Evolutionary conservation across 1,140 invertebrate species (phyloP).

Genomic region (Pseudomyrmex gracilis): DNA sequence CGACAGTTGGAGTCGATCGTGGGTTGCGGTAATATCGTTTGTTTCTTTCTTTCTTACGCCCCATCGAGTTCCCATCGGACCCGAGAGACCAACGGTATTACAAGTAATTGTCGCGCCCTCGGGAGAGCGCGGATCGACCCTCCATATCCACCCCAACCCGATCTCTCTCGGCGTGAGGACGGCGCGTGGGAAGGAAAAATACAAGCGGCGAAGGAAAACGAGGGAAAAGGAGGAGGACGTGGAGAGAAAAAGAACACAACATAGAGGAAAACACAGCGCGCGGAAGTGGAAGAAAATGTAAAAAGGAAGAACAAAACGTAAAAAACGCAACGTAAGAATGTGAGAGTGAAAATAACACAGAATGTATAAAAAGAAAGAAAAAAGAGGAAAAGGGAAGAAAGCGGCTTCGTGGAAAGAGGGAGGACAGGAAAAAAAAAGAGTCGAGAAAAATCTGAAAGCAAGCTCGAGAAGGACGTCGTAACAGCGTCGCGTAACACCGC

Average conservation of each 20-base stretch:
- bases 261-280: constrained; percentile 6
- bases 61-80: constrained; percentile 78
- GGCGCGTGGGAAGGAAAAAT: constrained; percentile 25
- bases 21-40: constrained; percentile 71
- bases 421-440: not conserved
- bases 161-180: constrained; percentile 24
- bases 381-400: constrained; percentile 12
- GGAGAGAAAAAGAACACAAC: not conserved
- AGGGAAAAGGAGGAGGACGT: not conserved
- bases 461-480: not conserved
- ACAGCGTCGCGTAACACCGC: not conserved
- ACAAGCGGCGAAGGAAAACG: constrained; percentile 2
- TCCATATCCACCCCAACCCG: constrained; percentile 34
- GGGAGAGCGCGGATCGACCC: constrained; percentile 64
- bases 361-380: constrained; percentile 8
- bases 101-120: constrained; percentile 80
- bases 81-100: constrained; percentile 78
- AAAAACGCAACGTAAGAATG: not conserved
- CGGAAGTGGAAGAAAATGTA: not conserved
- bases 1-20: constrained; percentile 49
- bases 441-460: not conserved
- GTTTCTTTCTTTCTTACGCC: constrained; percentile 75
- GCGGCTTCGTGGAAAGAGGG: not conserved
- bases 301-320: constrained; percentile 21
- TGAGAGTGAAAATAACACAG: constrained; percentile 7